These are phyloP conservation scores for Leptatherina wallacei DNA, from an alignment of 2,797 vertebrate genomes.

Conservation along the genomic window DNA sequence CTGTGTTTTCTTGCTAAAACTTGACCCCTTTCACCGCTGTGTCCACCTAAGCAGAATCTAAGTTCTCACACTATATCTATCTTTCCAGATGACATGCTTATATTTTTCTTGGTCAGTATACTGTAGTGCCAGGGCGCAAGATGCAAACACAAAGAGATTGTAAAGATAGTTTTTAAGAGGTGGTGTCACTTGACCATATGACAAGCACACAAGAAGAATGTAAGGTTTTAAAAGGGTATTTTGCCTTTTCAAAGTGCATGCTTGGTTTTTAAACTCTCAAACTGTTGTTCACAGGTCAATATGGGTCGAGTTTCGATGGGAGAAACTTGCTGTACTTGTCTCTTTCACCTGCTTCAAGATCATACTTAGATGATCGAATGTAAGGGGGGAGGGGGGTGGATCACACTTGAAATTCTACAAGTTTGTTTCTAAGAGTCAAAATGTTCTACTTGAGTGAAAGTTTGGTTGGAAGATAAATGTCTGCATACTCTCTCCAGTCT, in stretches of 20 bases:
- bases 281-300: constrained; percentile 8
- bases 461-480: constrained; percentile 35
- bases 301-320: constrained; percentile 1
- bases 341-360: constrained; percentile 27
- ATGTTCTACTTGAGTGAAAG: constrained; percentile 44
- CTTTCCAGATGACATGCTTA: constrained; percentile 64
- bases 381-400: constrained; percentile 4
- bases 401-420: constrained; percentile 20
- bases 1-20: constrained; percentile 61
- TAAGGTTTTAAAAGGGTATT: constrained; percentile 62
- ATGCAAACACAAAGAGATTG: constrained; percentile 57
- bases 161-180: constrained; percentile 61
- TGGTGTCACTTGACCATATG: constrained; percentile 50
- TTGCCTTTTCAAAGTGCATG: constrained; percentile 41
- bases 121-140: constrained; percentile 38
- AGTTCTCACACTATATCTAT: constrained; percentile 46
- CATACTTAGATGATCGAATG: constrained; percentile 20
- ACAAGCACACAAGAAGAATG: constrained; percentile 75
- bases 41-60: constrained; percentile 45
- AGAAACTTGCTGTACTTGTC: background rate
- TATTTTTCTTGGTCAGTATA: constrained; percentile 58
- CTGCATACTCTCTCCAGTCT: constrained; percentile 58
- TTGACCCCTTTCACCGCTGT: constrained; percentile 53
- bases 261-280: constrained; percentile 51
- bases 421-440: constrained; percentile 43